Evolutionary conservation across 35 echinoderm and acorn worm species (phyloP).

Genomic region (Hemicentrotus pulcherrimus): DNA sequence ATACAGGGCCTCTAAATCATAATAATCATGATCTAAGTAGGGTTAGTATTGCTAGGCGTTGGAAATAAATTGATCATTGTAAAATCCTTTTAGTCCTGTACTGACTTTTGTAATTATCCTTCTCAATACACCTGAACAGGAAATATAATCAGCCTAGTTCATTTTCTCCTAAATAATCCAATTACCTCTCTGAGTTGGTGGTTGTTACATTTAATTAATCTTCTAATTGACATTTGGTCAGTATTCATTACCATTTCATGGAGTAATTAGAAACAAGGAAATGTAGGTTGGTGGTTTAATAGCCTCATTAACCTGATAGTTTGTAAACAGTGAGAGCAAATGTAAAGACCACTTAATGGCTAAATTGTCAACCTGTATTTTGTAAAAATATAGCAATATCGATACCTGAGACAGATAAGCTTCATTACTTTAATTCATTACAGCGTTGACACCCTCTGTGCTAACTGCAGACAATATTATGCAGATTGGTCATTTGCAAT

Average conservation of each 20-base stretch:
- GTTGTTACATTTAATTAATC: background rate
- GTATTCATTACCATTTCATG: background rate
- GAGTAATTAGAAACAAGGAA: conserved; percentile 1
- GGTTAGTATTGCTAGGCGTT: background rate
- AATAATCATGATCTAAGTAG: background rate
- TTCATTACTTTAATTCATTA: background rate
- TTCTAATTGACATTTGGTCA: background rate
- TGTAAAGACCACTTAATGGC: background rate
- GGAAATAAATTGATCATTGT: background rate
- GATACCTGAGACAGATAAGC: background rate
- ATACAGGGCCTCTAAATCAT: too few species aligned
- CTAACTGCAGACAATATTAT: too few species aligned
- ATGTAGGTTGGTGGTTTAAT: background rate
- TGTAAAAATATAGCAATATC: background rate
- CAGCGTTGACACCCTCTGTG: too few species aligned
- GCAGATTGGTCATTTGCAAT: too few species aligned
- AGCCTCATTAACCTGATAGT: background rate
- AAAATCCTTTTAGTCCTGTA: background rate
- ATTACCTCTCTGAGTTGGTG: background rate
- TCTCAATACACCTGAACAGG: background rate
- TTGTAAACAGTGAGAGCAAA: background rate
- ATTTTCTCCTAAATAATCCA: background rate
- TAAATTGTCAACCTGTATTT: background rate
- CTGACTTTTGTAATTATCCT: background rate
- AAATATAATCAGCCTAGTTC: background rate